Conservation (phyloP, 2,113 vertebrate species). For the Atherinomorus stipes region DNA sequence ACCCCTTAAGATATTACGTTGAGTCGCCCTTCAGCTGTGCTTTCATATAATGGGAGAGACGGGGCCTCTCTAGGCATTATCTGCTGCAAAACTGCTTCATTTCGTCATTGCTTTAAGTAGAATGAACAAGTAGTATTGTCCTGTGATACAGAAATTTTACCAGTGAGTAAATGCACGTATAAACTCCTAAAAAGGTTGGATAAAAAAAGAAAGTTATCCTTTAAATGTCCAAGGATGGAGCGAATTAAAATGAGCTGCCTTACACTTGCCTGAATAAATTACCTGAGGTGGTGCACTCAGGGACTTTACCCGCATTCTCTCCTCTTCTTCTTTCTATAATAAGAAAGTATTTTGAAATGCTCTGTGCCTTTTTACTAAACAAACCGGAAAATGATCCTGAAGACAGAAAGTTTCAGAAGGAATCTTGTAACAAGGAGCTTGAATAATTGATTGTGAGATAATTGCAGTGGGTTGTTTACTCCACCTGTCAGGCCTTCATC, state of each 20-base stretch:
- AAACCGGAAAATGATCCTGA: slow-evolving; percentile 1
- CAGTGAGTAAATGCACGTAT: too few species aligned
- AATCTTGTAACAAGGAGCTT: slow-evolving; percentile 17
- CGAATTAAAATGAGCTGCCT: slow-evolving; percentile 8
- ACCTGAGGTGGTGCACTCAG: not conserved
- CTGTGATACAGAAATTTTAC: too few species aligned
- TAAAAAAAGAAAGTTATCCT: too few species aligned
- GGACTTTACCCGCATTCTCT: slow-evolving; percentile 21
- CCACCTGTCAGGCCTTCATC: not conserved
- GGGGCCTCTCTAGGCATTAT: too few species aligned
- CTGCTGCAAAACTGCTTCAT: too few species aligned
- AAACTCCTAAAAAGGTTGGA: too few species aligned
- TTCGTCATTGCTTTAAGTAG: too few species aligned
- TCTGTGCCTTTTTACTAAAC: not conserved
- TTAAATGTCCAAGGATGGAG: not conserved
- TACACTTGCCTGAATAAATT: not conserved
- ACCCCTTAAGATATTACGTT: too few species aligned
- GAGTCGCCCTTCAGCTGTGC: too few species aligned
- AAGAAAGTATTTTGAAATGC: not conserved
- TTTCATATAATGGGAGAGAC: too few species aligned
- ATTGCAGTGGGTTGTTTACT: slow-evolving; percentile 10
- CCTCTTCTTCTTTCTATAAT: not conserved
- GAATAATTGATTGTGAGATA: slow-evolving; percentile 31
- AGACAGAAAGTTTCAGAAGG: slow-evolving; percentile 5
- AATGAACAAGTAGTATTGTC: too few species aligned